These are phyloP conservation scores for Corydoras maculifer DNA, from an alignment of 2,113 vertebrate genomes.

Conservation along the genomic window DNA sequence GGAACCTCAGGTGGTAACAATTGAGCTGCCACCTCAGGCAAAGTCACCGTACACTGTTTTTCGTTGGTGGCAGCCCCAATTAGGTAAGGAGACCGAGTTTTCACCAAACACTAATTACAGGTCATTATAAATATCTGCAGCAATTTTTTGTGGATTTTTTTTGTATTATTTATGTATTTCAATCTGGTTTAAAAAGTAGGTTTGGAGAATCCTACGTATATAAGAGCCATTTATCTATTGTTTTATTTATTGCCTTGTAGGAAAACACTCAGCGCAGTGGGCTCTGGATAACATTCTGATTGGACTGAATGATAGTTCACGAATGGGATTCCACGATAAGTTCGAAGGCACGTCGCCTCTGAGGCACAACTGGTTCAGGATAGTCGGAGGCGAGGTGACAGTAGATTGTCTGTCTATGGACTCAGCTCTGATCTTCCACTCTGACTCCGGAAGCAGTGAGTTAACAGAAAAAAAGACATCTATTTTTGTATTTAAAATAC, in stretches of 20 bases:
- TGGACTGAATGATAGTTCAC: constrained; percentile 97
- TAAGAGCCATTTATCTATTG: no score
- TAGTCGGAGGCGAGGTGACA: constrained; percentile 90
- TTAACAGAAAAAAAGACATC: constrained; percentile 16
- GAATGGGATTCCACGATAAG: constrained; percentile 90
- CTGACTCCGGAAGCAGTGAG: constrained; percentile 76
- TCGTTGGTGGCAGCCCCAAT: constrained; percentile 96
- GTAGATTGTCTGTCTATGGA: constrained; percentile 91
- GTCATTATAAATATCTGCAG: no score
- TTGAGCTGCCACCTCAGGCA: constrained; percentile 82
- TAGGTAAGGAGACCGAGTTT: constrained; percentile 63
- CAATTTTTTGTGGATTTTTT: no score
- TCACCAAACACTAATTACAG: not conserved
- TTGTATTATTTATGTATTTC: no score
- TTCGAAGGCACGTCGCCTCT: constrained; percentile 85
- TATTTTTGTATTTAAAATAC: no score
- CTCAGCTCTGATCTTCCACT: constrained; percentile 84
- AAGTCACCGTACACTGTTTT: constrained; percentile 87
- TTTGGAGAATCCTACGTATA: no score
- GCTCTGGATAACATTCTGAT: constrained; percentile 90
- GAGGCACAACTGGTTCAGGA: constrained; percentile 91
- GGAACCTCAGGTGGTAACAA: constrained; percentile 89
- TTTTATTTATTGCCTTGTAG: constrained; percentile 51
- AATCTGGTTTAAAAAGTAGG: no score
- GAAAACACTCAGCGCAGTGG: constrained; percentile 93